These are phyloP conservation scores for Sesia bembeciformis DNA, from an alignment of 2,888 invertebrate genomes.

Conservation along the genomic window DNA sequence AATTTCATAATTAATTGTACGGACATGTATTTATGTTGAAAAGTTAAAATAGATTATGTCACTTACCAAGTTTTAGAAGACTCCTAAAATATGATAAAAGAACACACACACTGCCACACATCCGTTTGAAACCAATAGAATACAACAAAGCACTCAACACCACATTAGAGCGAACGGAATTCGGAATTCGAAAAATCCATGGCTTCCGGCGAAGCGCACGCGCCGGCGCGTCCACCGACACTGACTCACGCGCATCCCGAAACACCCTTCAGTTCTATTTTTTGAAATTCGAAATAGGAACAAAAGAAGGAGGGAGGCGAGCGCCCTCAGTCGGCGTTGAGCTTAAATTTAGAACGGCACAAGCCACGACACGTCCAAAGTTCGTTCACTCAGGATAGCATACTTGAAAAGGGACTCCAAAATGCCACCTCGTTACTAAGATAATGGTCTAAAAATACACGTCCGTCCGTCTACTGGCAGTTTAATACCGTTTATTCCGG, in stretches of 20 bases:
- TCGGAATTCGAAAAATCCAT: slow-evolving; percentile 19
- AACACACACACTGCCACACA: slow-evolving; percentile 1
- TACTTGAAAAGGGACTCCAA: slow-evolving; percentile 27
- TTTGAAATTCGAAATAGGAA: slow-evolving; percentile 69
- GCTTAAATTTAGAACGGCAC: slow-evolving; percentile 54
- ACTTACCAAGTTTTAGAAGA: neutral
- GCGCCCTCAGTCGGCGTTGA: slow-evolving; percentile 52
- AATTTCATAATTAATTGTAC: too few relatives aligned
- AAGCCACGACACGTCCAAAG: slow-evolving; percentile 43
- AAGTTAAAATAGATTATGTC: too few relatives aligned
- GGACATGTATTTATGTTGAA: too few relatives aligned
- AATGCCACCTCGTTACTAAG: slow-evolving; percentile 35
- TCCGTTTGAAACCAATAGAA: neutral
- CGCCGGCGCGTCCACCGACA: slow-evolving; percentile 57
- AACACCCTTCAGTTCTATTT: slow-evolving; percentile 63
- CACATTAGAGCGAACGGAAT: slow-evolving; percentile 21
- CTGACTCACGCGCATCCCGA: slow-evolving; percentile 65
- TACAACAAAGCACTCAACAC: slow-evolving; percentile 22
- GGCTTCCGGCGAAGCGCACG: slow-evolving; percentile 39
- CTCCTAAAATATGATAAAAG: neutral
- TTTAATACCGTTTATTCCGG: slow-evolving; percentile 46
- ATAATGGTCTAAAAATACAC: slow-evolving; percentile 45
- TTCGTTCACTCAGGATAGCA: slow-evolving; percentile 66
- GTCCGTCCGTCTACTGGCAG: slow-evolving; percentile 36
- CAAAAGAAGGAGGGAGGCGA: slow-evolving; percentile 69